A percentile compares a stretch with the other conserved stretches of the same genome.
These are phyloP conservation scores for Calephelis perditalis DNA, from an alignment of 2,888 invertebrate species.

Conservation along the genomic window DNA sequence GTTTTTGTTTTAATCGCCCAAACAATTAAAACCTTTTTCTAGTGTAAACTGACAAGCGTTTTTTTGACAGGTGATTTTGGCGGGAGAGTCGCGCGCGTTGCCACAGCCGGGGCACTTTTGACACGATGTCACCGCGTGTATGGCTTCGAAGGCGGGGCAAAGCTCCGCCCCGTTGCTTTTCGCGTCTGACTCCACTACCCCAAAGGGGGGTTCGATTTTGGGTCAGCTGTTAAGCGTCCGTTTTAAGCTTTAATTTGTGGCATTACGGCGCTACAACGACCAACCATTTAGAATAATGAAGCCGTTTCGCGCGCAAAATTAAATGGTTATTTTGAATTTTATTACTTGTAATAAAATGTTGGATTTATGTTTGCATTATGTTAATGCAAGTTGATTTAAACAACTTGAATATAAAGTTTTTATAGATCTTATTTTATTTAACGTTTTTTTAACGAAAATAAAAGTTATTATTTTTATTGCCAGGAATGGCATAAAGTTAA, in stretches of 20 bases:
- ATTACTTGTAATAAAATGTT: constrained; percentile 26
- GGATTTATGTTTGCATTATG: constrained; percentile 8
- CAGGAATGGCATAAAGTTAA: too few species aligned
- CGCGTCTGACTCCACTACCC: constrained; percentile 52
- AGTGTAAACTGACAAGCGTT: constrained; percentile 33
- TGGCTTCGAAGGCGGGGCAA: constrained; percentile 58
- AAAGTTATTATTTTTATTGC: too few species aligned
- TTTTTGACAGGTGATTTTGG: constrained; percentile 36
- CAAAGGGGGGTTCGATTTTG: constrained; percentile 68
- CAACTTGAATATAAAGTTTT: background rate
- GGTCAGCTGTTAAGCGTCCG: constrained; percentile 77
- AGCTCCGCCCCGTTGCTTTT: constrained; percentile 73
- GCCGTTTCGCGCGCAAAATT: constrained; percentile 52
- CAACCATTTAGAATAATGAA: constrained; percentile 72
- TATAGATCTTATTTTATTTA: background rate
- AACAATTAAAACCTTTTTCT: constrained; percentile 15
- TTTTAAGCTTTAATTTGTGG: constrained; percentile 79
- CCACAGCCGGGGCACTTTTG: constrained; percentile 67
- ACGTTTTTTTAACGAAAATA: too few species aligned
- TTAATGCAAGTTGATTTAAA: constrained; percentile 5
- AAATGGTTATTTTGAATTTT: constrained; percentile 50
- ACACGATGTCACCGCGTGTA: constrained; percentile 49
- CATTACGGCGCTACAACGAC: constrained; percentile 62
- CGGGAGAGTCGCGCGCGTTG: constrained; percentile 50
- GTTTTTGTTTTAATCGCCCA: background rate